These are phyloP conservation scores for honey bee (Apis mellifera) DNA, from an alignment of 1,140 invertebrate genomes.

Conservation along the genomic window DNA sequence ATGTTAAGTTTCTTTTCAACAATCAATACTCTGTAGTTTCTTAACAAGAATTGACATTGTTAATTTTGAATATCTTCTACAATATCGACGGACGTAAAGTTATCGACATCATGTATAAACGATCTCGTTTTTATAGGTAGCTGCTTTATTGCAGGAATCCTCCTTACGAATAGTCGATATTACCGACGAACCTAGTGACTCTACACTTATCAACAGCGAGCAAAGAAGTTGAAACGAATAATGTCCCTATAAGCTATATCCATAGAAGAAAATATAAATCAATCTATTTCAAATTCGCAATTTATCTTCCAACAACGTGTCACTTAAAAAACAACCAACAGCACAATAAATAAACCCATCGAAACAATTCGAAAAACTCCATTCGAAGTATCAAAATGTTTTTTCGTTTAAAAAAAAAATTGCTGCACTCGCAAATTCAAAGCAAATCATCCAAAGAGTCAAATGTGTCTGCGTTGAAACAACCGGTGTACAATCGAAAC, in stretches of 20 bases:
- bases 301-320: not conserved
- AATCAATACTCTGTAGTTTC: not conserved
- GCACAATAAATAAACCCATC: not conserved
- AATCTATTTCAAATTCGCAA: not conserved
- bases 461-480: not conserved
- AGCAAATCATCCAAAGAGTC: not conserved
- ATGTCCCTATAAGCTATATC: not conserved
- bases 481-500: not conserved
- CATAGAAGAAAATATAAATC: not conserved
- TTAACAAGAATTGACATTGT: not conserved
- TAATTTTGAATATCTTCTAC: not conserved
- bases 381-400: not conserved
- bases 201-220: not conserved
- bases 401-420: not conserved
- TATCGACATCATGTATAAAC: not conserved
- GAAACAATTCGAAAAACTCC: not conserved
- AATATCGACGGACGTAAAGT: not conserved
- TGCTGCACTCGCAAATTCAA: not conserved
- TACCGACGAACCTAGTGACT: slow-evolving; percentile 6
- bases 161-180: slow-evolving; percentile 18
- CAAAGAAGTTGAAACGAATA: not conserved
- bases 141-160: not conserved
- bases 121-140: not conserved
- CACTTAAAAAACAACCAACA: too few relatives aligned
- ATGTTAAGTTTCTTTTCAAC: too few relatives aligned